These are phyloP conservation scores for Elysia chlorotica DNA, from an alignment of 1,140 invertebrate genomes.

Conservation along the genomic window DNA sequence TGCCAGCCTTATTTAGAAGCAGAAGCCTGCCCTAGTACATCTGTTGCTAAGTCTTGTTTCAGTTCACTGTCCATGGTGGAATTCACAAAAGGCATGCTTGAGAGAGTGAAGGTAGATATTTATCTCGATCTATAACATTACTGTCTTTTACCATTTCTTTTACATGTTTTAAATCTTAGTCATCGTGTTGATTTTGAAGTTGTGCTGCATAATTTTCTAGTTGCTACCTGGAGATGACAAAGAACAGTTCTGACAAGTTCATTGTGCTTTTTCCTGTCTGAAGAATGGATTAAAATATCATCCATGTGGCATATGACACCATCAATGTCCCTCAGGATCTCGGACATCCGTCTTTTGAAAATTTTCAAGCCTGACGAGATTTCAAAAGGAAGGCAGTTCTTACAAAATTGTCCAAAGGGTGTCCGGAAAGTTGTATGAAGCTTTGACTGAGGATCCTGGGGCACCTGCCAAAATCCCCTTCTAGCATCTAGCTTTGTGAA, in stretches of 20 bases:
- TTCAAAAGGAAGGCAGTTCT: constrained; percentile 60
- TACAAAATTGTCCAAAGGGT: constrained; percentile 59
- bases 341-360: constrained; percentile 26
- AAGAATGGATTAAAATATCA: constrained; percentile 42
- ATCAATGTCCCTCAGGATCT: constrained; percentile 25
- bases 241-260: no score
- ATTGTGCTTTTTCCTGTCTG: no score
- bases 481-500: constrained; percentile 22
- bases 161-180: no score
- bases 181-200: no score
- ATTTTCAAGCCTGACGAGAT: constrained; percentile 37
- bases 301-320: constrained; percentile 29
- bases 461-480: constrained; percentile 28
- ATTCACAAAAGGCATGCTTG: constrained; percentile 50
- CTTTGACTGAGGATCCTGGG: constrained; percentile 3
- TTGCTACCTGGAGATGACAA: no score
- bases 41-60: constrained; percentile 2
- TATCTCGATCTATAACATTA: no score
- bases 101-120: constrained; percentile 34
- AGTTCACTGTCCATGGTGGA: constrained; percentile 27
- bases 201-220: no score
- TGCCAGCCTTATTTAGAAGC: constrained; percentile 25
- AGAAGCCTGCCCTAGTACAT: constrained; percentile 7
- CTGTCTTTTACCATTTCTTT: no score
- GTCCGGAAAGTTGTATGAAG: constrained; percentile 34